These are phyloP conservation scores for Bubo scandiacus DNA, from an alignment of 2,113 vertebrate species.

Conservation along the genomic window DNA sequence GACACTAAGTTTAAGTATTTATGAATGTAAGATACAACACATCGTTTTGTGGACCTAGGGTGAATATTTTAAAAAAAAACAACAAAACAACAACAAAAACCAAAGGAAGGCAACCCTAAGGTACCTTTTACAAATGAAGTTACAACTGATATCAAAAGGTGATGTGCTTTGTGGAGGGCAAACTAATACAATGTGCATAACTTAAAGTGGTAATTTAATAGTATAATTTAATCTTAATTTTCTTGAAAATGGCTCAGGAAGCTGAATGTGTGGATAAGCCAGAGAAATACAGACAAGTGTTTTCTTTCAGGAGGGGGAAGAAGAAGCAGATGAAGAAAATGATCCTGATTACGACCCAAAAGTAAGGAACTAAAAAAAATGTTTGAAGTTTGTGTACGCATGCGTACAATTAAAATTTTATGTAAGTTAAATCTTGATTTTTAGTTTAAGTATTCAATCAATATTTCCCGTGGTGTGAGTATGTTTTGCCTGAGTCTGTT, in stretches of 20 bases:
- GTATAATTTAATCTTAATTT: not conserved
- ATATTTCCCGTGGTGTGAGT: not conserved
- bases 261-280: not conserved
- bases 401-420: not conserved
- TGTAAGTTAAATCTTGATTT: not conserved
- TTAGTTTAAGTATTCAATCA: not conserved
- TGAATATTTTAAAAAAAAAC: not conserved
- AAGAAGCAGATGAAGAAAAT: slow-evolving; percentile 98
- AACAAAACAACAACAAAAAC: not conserved
- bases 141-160: not conserved
- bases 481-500: not conserved
- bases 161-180: not conserved
- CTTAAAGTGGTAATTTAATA: not conserved
- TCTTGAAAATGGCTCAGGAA: not conserved
- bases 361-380: slow-evolving; percentile 73
- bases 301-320: slow-evolving; percentile 90
- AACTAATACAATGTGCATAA: not conserved
- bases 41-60: not conserved
- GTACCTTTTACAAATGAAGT: not conserved
- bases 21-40: not conserved
- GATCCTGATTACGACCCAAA: slow-evolving; percentile 97
- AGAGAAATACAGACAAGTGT: not conserved
- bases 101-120: not conserved
- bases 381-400: not conserved
- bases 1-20: not conserved